Conservation (phyloP, 1,140 invertebrate genomes). For the Zaprionus camerounensis region DNA sequence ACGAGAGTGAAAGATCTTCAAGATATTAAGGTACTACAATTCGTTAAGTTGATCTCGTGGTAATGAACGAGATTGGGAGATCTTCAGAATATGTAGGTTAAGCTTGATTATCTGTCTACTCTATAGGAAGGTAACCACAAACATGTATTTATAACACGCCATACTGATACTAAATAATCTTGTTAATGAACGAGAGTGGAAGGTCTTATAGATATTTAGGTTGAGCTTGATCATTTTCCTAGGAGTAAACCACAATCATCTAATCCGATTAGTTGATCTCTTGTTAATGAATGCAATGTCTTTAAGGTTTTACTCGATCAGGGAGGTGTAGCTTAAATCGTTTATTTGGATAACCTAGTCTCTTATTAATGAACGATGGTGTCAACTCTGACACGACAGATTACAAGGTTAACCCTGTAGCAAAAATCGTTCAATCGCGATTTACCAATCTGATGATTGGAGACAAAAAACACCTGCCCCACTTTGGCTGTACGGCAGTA, state of each 20-base stretch:
- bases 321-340: neutral
- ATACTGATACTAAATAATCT: too few species aligned
- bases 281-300: neutral
- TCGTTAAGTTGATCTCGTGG: neutral
- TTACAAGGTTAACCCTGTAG: constrained; percentile 6
- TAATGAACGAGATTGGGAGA: neutral
- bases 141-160: too few species aligned
- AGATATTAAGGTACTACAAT: neutral
- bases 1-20: neutral
- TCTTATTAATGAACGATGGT: constrained; percentile 7
- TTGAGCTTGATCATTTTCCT: neutral
- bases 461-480: constrained; percentile 26
- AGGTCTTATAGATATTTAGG: too few species aligned
- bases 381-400: constrained; percentile 12
- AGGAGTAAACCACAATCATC: neutral
- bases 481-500: constrained; percentile 25
- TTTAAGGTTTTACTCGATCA: neutral
- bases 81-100: neutral
- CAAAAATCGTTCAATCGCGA: constrained; percentile 24
- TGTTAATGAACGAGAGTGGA: too few species aligned
- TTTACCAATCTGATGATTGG: constrained; percentile 26
- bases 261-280: neutral
- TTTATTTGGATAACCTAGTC: neutral
- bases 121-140: too few species aligned
- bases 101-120: too few species aligned